Evolutionary conservation across 2,888 invertebrate genomes (phyloP), one percentile per base, ranked within the genome.

Genomic region (Andrena hattorfiana): DNA sequence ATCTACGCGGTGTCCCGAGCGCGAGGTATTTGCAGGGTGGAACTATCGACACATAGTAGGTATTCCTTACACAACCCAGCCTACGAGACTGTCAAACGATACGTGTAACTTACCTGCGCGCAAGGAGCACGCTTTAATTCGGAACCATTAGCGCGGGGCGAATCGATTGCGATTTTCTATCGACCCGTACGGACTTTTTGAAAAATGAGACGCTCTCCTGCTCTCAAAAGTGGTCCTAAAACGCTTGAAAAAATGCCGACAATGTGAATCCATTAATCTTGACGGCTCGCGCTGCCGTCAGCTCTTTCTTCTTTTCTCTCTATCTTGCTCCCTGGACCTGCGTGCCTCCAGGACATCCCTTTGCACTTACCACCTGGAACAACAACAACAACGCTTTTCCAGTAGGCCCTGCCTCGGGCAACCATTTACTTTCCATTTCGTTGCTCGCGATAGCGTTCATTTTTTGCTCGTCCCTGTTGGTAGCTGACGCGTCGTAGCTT

Each of bases 251-350:
- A 94, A 94, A 92, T 93, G 93, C 93, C 92, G 93, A 94, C 94
- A 94, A 94, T 94, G 91, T 89, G 89, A 92, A 92, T 93, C 93
- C 94, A 94, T 94, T 94, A 94, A 94, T 94, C 94, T 93, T 93
- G 67, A 63, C 77, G 23, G 74, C 67, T 84, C 80, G 74, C 87
- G 71, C 64, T 79, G 67, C 81, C 72, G 68, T 73, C 78, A 77
- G 60, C 77, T 83, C 84, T 83, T 83, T 81, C 75, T 63, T 77
- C 63, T 64, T 73, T 62, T 69, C 74, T 72, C 87, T 81, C 84
- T 83, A 73, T 82, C 68, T 73, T 67, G 63, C 68, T 71, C 72
- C 72, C 80, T 78, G 81, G 80, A 86, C 85, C 88, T 71, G 85
- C 84, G 70, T 80, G 83, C 87, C 79, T 84, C 80, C 81, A 80